A percentile compares a stretch with the other conserved stretches of the same genome.
phyloP scores from a whole-genome alignment of 2,113 vertebrate genomes.

The Muntiacus muntjak region DNA sequence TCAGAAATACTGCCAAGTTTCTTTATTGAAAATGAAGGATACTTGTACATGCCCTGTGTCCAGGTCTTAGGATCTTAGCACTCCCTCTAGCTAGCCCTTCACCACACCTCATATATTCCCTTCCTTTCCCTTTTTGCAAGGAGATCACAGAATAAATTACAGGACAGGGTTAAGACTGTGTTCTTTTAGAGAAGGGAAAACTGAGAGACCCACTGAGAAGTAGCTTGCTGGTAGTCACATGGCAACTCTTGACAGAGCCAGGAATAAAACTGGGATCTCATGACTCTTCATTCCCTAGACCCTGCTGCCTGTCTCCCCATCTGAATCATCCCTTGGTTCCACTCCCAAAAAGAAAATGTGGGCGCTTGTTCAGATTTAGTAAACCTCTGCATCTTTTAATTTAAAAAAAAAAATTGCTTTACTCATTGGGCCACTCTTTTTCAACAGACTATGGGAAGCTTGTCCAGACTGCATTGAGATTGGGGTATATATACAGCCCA shows the following conservation, averaged over 20 bases:
- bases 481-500: not conserved
- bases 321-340: conserved; percentile 66
- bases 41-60: not conserved
- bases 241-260: conserved; percentile 52
- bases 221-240: conserved; percentile 44
- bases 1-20: conserved; percentile 10
- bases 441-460: not conserved
- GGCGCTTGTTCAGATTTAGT: conserved; percentile 51
- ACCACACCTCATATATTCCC: not conserved
- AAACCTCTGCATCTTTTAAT: conserved; percentile 39
- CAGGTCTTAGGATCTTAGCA: not conserved
- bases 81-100: not conserved
- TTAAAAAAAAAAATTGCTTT: not conserved
- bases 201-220: not conserved
- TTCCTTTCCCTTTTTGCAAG: not conserved
- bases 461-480: not conserved
- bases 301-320: conserved; percentile 13
- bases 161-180: not conserved
- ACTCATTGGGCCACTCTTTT: not conserved
- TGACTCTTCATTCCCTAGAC: conserved; percentile 47
- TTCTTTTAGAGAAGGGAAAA: not conserved
- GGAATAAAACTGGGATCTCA: conserved; percentile 59
- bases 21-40: not conserved
- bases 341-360: conserved; percentile 57
- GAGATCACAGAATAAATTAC: not conserved